Percentiles rank a stretch among this genome's conserved stretches.
Conservation (phyloP, 2,113 vertebrate species). For the Pachypanchax playfairii region DNA sequence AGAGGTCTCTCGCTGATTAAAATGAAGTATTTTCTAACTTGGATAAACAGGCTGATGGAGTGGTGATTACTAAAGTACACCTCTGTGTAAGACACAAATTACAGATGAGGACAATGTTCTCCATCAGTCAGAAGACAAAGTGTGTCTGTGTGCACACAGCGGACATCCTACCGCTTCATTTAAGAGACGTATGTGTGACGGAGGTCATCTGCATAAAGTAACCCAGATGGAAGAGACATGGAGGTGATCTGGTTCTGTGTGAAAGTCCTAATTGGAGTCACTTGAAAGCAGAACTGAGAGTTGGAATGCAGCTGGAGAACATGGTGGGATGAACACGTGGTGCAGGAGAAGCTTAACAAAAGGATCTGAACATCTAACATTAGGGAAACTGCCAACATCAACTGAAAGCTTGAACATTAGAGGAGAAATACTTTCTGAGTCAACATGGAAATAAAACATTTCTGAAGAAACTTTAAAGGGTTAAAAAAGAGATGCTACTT, state of each 20-base stretch:
- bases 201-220: not conserved
- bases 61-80: conserved; percentile 27
- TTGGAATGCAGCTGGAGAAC: not conserved
- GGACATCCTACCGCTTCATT: not conserved
- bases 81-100: conserved; percentile 8
- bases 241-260: not conserved
- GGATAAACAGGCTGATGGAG: conserved; percentile 1
- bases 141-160: not conserved
- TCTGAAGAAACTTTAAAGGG: no score
- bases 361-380: not conserved
- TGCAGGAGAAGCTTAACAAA: not conserved
- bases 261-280: conserved; percentile 13
- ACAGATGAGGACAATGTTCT: conserved; percentile 9
- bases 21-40: conserved; percentile 25
- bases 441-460: no score
- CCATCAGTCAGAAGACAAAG: not conserved
- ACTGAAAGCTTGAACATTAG: no score
- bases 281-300: conserved; percentile 6
- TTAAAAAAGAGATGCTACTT: no score
- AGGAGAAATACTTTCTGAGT: no score
- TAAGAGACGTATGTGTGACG: not conserved
- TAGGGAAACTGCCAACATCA: no score
- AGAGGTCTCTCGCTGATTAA: conserved; percentile 29
- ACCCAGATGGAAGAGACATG: not conserved
- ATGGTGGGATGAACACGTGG: not conserved